Base-by-base conservation (phyloP, 2,888 invertebrate genomes). In the Amphipoea lucens region DNA sequence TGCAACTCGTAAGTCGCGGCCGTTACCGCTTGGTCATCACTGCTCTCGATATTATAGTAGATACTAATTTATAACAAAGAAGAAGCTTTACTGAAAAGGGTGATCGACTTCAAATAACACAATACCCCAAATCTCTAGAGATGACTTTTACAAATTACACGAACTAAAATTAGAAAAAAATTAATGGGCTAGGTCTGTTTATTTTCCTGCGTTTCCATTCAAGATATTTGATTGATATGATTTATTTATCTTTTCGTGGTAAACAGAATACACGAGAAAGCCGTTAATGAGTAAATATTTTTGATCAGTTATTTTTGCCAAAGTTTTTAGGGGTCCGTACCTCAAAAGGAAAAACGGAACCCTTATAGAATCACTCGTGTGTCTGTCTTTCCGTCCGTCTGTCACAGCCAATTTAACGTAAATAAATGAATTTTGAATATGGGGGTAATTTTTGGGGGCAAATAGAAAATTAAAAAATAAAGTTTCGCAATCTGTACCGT, bases 81-180 rank as follows among this genome's bases (percentile, higher is more conserved):
- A 66, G 14, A 66, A 81, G 3, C 60, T 23, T 42, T 2, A 40
- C 57, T 57, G 11, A 57, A 57, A 57, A 66, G 45, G 74, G 62
- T 79, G 23, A 69, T 51, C 36, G 72, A 70, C 80, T n/a, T 57
- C 36, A n/a, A 51, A 63, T 73, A 73, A 42, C 72, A 75, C 79
- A 84, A 57, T 75, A 68, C 45, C 69, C 87, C 66, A 79, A 74
- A 79, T 84, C n/a, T 40, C 2, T 63, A 9, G 20, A 51, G 40
- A 67, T 72, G 79, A 87, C 71, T 84, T 74, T 79, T n/a, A 84
- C 51, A 84, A 84, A 79, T 78, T 69, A 29, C 60, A 54, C 12
- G 9, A 23, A 74, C 54, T 74, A 78, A 87, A 77, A 74, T 65
- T 75, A 79, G 65, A 67, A 72, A 65, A 45, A 60, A 0, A 23